These are phyloP conservation scores for Galerucella pusilla DNA, from an alignment of 2,888 invertebrate species.

Conservation along the genomic window DNA sequence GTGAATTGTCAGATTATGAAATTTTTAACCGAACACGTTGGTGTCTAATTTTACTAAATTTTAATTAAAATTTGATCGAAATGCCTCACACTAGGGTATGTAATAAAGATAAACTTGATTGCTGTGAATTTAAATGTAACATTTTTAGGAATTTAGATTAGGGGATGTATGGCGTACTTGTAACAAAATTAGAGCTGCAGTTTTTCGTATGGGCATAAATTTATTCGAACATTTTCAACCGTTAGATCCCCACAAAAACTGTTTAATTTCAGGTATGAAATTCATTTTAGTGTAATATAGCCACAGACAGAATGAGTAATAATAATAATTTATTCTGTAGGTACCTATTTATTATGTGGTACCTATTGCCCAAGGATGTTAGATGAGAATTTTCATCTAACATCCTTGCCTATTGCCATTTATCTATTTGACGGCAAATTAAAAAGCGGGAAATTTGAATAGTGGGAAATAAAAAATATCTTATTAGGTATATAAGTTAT, in stretches of 20 bases:
- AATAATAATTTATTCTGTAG: too few species aligned
- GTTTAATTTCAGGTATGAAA: conserved; percentile 73
- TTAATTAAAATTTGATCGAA: conserved; percentile 31
- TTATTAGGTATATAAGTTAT: too few species aligned
- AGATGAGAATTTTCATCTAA: too few species aligned
- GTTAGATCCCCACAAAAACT: conserved; percentile 75
- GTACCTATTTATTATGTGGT: too few species aligned
- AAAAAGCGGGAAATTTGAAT: too few species aligned
- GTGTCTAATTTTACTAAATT: not conserved
- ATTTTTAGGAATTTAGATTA: conserved; percentile 64
- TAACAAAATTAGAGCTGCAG: conserved; percentile 82
- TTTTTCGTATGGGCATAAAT: conserved; percentile 78
- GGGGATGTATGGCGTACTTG: conserved; percentile 82
- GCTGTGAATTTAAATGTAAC: not conserved
- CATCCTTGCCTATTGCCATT: too few species aligned
- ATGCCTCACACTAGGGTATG: conserved; percentile 48
- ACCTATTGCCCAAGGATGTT: too few species aligned
- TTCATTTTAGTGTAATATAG: too few species aligned
- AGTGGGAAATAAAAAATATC: too few species aligned
- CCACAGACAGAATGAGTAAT: too few species aligned
- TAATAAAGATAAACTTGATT: not conserved
- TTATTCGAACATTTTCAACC: conserved; percentile 77
- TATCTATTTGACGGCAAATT: too few species aligned
- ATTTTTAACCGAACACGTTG: not conserved
- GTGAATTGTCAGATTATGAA: conserved; percentile 1